These are phyloP conservation scores for Osmoderma eremita DNA, from an alignment of 2,888 invertebrate genomes.

Conservation along the genomic window DNA sequence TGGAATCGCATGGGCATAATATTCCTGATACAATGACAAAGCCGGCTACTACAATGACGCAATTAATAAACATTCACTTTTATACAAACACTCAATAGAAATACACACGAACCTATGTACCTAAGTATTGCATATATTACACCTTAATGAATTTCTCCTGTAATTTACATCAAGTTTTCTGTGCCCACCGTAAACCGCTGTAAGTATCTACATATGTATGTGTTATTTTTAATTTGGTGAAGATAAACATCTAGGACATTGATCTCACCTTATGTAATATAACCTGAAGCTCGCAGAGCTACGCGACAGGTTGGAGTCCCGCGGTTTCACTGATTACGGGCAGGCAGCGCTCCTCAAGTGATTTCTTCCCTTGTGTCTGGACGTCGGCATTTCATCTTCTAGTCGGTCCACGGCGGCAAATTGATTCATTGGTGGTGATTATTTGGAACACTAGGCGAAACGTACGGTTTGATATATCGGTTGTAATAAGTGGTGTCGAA, in stretches of 20 bases:
- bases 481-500: conserved; percentile 13
- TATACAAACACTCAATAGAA: conserved; percentile 25
- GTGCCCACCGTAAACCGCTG: conserved; percentile 23
- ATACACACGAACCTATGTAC: background rate
- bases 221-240: conserved; percentile 43
- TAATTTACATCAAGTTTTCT: conserved; percentile 28
- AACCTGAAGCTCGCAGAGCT: conserved; percentile 35
- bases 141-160: conserved; percentile 24
- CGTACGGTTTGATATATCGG: conserved; percentile 44
- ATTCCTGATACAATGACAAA: conserved; percentile 16
- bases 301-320: conserved; percentile 44
- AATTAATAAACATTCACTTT: conserved; percentile 8
- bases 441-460: conserved; percentile 52
- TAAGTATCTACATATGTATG: conserved; percentile 38
- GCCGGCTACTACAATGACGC: background rate
- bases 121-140: background rate
- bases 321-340: conserved; percentile 44
- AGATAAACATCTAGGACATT: conserved; percentile 43
- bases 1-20: background rate
- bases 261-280: conserved; percentile 43
- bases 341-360: conserved; percentile 18
- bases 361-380: conserved; percentile 38
- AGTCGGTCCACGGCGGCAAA: conserved; percentile 50
- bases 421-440: conserved; percentile 53
- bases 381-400: conserved; percentile 46